phyloP scores from a whole-genome alignment of 2,888 invertebrate species.

The Octonoba sinensis region DNA sequence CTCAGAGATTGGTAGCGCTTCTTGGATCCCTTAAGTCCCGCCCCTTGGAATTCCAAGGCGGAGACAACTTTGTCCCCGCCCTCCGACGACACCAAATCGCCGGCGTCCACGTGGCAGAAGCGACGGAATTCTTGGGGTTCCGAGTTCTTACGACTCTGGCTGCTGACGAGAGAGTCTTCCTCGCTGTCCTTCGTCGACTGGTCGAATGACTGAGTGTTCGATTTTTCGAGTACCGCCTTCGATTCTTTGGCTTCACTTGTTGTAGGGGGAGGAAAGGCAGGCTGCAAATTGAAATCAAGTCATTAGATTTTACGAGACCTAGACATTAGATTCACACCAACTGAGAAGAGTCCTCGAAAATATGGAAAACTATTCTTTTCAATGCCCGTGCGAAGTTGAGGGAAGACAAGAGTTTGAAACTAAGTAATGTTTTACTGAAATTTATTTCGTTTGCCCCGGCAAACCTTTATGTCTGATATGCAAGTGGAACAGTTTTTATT shows the following conservation, averaged over 20 bases:
- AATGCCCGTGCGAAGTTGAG: no score
- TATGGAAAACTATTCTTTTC: no score
- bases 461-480: no score
- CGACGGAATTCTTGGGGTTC: conserved; percentile 49
- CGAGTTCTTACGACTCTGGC: conserved; percentile 21
- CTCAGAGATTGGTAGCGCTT: conserved; percentile 59
- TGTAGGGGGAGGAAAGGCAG: neutral
- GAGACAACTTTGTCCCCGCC: conserved; percentile 45
- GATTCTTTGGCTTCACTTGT: neutral
- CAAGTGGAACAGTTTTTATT: no score
- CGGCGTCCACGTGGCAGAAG: conserved; percentile 44
- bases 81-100: conserved; percentile 47
- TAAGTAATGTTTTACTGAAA: no score
- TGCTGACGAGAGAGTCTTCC: neutral
- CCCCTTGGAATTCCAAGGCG: conserved; percentile 37
- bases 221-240: neutral
- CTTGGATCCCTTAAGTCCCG: conserved; percentile 30
- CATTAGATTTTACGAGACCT: no score
- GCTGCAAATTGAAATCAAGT: no score
- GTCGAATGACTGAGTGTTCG: neutral
- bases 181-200: neutral
- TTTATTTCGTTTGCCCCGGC: no score
- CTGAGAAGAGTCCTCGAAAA: no score
- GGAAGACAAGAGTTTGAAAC: no score
- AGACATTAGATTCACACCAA: no score